A percentile compares a stretch with the other conserved stretches of the same genome.
These are phyloP conservation scores for Crioceris asparagi DNA, from an alignment of 2,888 invertebrate genomes.

Conservation along the genomic window DNA sequence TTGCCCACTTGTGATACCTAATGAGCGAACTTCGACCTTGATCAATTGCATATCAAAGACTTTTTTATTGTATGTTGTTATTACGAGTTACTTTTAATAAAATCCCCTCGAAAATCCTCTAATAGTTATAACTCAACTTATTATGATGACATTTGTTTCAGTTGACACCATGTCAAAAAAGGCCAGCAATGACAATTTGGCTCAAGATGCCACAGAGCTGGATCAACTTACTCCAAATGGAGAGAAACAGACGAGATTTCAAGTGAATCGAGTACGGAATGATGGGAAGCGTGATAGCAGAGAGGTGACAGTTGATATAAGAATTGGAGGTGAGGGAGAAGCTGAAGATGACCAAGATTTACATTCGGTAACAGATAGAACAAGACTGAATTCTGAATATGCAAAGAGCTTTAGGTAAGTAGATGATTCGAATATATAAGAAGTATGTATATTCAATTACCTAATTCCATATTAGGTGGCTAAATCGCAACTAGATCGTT, in stretches of 20 bases:
- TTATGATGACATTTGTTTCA: too few species aligned
- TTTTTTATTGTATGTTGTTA: too few species aligned
- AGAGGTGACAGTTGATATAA: conserved; percentile 14
- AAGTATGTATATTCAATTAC: too few species aligned
- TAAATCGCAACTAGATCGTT: too few species aligned
- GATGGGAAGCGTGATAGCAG: conserved; percentile 19
- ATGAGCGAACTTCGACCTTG: too few species aligned
- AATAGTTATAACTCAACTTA: too few species aligned
- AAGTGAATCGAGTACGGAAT: conserved; percentile 50
- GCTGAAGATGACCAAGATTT: conserved; percentile 36
- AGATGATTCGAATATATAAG: too few species aligned
- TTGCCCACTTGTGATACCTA: too few species aligned
- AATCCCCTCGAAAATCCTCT: too few species aligned
- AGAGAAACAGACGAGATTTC: conserved; percentile 46
- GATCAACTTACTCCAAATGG: conserved; percentile 22
- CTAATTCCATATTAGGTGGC: too few species aligned
- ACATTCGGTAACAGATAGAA: conserved; percentile 39
- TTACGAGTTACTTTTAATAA: too few species aligned
- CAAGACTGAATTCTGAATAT: conserved; percentile 43
- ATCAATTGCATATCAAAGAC: too few species aligned
- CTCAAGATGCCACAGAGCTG: conserved; percentile 21
- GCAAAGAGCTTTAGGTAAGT: conserved; percentile 65
- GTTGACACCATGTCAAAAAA: conserved; percentile 10
- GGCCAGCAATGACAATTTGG: conserved; percentile 6
- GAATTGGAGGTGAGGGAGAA: conserved; percentile 16